Evolutionary conservation across 2,113 vertebrate genomes (phyloP), one percentile per base, ranked within the genome.

Genomic region (Nanger granti): DNA sequence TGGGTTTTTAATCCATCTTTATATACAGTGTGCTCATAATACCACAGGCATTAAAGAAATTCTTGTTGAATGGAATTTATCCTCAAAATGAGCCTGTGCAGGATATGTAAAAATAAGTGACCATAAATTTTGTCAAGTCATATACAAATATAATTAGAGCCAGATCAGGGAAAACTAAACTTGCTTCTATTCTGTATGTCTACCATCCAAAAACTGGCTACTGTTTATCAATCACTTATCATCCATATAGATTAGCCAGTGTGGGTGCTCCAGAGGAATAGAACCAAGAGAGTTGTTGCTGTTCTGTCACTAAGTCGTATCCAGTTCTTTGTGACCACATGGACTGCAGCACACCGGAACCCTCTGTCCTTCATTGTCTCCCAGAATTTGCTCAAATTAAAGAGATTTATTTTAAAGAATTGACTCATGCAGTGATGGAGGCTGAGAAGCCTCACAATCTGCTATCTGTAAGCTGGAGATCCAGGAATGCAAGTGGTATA

Each of bases 71-170:
- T 90, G 31, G 34, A 44, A 89, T 89, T 97, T 90, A 26, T 73
- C 41, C 37, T 95, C 95, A 96, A 91, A 93, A 73, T 96, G 20
- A 17, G 52, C 82, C 64, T 91, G 3, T 20, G 66, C 12, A n/a
- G 10, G 14, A 57, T 95, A 60, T 49, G 4, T 85, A 91, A 83
- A 96, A 89, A 79, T 57, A 91, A n/a, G 79, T 79, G 4, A 49
- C 44, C 60, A 85, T 28, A 86, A 66, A 91, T 94, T 83, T 92
- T 87, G 86, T 66, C 13, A 85, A 84, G 52, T 89, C 13, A 47
- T 79, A 44, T 41, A 55, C 4, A 41, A 7, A 57, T 52, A 96
- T 31, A 93, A 91, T 83, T 94, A 93, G 26, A 88, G 52, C 85
- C 37, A 93, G 29, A 2, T 62, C 18, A 3, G 9, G 26, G 57